These are phyloP conservation scores for Drosophila parthenogenetica DNA, from an alignment of 2,888 invertebrate species.

Conservation along the genomic window DNA sequence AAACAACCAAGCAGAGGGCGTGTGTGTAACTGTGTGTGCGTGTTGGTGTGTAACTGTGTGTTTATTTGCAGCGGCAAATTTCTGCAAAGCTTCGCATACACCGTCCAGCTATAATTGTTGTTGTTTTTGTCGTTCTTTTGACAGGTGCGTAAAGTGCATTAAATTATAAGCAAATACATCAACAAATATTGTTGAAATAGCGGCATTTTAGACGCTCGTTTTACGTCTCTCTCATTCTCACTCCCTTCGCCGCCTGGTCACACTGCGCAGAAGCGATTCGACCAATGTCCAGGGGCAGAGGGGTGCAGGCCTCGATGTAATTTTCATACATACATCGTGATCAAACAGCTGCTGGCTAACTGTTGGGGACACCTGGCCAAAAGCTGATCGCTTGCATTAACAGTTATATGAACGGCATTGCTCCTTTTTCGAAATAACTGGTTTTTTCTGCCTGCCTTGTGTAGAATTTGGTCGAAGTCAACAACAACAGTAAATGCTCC, in stretches of 20 bases:
- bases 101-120: conserved; percentile 22
- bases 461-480: conserved; percentile 39
- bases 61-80: conserved; percentile 28
- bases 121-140: conserved; percentile 16
- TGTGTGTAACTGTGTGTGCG: conserved; percentile 19
- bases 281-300: neutral
- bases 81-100: conserved; percentile 15
- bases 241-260: conserved; percentile 4
- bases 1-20: conserved; percentile 37
- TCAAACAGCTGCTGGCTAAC: conserved; percentile 47
- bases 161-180: conserved; percentile 17
- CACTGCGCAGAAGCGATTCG: conserved; percentile 38
- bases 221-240: neutral
- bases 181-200: conserved; percentile 5
- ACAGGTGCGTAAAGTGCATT: conserved; percentile 37
- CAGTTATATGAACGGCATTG: conserved; percentile 38
- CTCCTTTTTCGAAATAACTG: conserved; percentile 42
- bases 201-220: conserved; percentile 19
- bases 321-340: conserved; percentile 33
- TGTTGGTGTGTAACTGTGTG: conserved; percentile 6
- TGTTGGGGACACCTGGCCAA: conserved; percentile 44
- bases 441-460: conserved; percentile 25
- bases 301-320: conserved; percentile 4
- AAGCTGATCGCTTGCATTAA: conserved; percentile 38
- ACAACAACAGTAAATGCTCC: conserved; percentile 7